Percentiles rank a stretch among this genome's conserved stretches.
These are phyloP conservation scores for Haliclona indistincta DNA, from an alignment of 37 sponge, comb jelly and placozoan genomes.

Conservation along the genomic window DNA sequence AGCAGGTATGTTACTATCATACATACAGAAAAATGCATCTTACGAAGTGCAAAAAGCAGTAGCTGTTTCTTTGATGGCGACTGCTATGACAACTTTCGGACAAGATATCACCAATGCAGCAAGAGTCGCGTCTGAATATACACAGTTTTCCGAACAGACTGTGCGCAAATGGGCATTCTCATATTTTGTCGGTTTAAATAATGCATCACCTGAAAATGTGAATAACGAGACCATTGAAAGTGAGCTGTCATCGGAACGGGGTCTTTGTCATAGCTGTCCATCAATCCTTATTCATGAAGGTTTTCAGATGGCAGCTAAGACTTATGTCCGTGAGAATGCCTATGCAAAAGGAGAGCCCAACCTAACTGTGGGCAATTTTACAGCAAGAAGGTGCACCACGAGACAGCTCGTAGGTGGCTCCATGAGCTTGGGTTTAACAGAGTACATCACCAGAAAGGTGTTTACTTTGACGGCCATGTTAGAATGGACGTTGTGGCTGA, in stretches of 20 bases:
- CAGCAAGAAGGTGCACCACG: background rate
- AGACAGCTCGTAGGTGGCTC: slow-evolving; percentile 38
- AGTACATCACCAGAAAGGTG: no score
- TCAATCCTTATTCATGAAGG: slow-evolving; percentile 30
- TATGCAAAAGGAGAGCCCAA: no score
- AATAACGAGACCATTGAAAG: background rate
- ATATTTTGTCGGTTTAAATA: no score
- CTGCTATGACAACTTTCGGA: slow-evolving; percentile 4
- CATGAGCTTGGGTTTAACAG: slow-evolving; percentile 46
- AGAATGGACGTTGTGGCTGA: slow-evolving; percentile 44
- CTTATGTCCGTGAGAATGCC: slow-evolving; percentile 30
- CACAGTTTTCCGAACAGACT: background rate
- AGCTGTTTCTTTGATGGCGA: background rate
- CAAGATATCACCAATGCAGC: background rate
- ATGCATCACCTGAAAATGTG: background rate
- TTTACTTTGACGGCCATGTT: slow-evolving; percentile 70
- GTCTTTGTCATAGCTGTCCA: background rate
- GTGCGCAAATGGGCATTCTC: slow-evolving; percentile 5
- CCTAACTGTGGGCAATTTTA: background rate
- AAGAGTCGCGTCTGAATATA: background rate
- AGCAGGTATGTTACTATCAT: no score
- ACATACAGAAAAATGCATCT: no score
- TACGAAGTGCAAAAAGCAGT: no score
- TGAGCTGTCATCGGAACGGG: slow-evolving; percentile 18
- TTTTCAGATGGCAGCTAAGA: background rate